Percentiles rank a stretch among this genome's conserved stretches.
These are phyloP conservation scores for Blastomussa wellsi DNA, from an alignment of 92 coral and sea anemone species.

Conservation along the genomic window DNA sequence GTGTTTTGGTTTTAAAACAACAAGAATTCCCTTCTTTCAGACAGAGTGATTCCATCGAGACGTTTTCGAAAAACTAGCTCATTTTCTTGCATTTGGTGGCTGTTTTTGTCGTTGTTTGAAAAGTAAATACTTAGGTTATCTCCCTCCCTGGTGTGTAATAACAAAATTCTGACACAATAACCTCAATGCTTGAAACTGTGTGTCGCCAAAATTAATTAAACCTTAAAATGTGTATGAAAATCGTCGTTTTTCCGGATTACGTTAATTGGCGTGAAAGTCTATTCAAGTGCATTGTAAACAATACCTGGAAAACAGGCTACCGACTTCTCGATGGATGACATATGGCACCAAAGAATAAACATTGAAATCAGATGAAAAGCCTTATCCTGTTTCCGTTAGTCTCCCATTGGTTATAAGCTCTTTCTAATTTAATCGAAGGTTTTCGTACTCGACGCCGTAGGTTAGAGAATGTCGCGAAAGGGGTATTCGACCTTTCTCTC, in stretches of 20 bases:
- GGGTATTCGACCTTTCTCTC: background rate
- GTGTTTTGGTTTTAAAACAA: background rate
- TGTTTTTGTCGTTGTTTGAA: background rate
- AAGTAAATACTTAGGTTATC: background rate
- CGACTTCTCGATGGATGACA: background rate
- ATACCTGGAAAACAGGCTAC: conserved; percentile 11
- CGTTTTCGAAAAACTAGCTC: background rate
- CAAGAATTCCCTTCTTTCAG: too few relatives aligned
- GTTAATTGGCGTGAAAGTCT: conserved; percentile 1
- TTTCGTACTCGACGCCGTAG: background rate
- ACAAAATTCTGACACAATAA: conserved; percentile 12
- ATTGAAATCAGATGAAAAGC: conserved; percentile 13
- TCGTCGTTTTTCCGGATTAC: conserved; percentile 9
- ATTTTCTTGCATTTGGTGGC: background rate
- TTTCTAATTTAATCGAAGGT: conserved; percentile 6
- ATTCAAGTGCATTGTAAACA: conserved; percentile 15
- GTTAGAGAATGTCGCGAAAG: conserved; percentile 2
- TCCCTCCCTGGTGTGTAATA: conserved; percentile 1
- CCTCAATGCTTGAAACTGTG: background rate
- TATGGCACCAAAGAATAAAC: background rate
- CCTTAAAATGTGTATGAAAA: conserved; percentile 9
- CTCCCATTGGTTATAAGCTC: background rate
- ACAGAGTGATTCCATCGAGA: background rate
- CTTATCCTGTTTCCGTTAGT: conserved; percentile 13
- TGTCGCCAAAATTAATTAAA: conserved; percentile 39